phyloP scores from a whole-genome alignment of 2,113 vertebrate species.

The Piaya cayana region DNA sequence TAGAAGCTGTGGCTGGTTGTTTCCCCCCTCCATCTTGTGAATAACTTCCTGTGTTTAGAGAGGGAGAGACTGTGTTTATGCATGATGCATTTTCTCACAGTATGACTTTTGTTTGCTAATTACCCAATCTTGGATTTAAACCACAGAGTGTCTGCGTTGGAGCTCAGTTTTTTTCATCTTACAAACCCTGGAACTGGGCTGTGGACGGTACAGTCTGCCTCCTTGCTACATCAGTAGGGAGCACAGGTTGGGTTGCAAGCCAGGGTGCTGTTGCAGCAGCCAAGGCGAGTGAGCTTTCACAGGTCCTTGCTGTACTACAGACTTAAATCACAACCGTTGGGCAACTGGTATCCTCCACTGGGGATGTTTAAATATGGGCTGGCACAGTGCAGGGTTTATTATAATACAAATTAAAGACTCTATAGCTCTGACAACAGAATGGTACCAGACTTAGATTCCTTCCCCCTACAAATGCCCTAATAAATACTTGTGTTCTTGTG shows the following conservation, averaged over 20 bases:
- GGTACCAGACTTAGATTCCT: background rate
- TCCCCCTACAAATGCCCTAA: background rate
- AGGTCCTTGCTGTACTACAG: background rate
- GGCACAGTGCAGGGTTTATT: background rate
- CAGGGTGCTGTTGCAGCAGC: background rate
- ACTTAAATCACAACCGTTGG: background rate
- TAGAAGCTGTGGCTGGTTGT: background rate
- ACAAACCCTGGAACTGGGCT: background rate
- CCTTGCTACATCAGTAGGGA: background rate
- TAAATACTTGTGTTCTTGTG: background rate
- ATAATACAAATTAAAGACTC: constrained; percentile 15
- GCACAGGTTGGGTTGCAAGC: background rate
- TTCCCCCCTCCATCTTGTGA: background rate
- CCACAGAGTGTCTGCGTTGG: background rate
- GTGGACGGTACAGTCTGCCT: background rate
- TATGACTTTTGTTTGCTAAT: constrained; percentile 41
- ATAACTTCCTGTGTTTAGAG: constrained; percentile 43
- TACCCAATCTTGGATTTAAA: constrained; percentile 25
- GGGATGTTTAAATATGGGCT: background rate
- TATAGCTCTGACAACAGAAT: background rate
- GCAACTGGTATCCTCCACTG: background rate
- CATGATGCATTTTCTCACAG: constrained; percentile 43
- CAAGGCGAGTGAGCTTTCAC: background rate
- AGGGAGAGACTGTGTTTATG: constrained; percentile 25
- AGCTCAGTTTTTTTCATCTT: background rate